Evolutionary conservation across 2,113 vertebrate species (phyloP).

Genomic region (Psammodynastes pulverulentus): DNA sequence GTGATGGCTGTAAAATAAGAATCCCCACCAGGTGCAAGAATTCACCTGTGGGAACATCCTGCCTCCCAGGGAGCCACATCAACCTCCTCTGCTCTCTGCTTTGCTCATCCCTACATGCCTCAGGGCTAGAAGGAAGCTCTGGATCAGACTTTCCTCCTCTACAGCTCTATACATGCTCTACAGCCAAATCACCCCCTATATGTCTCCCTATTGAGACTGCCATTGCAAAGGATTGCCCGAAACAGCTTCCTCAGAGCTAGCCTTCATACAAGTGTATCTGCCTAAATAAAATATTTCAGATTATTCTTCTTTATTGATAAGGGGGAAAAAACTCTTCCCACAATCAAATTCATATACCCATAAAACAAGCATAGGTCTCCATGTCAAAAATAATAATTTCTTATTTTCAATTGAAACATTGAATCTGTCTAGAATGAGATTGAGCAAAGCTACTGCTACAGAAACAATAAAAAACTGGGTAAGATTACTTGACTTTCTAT

Average conservation of each 20-base stretch:
- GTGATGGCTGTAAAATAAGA: neutral
- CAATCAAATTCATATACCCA: slow-evolving; percentile 61
- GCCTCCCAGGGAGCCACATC: neutral
- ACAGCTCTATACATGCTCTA: neutral
- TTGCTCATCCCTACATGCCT: neutral
- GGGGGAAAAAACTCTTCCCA: slow-evolving; percentile 42
- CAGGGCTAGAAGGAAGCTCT: neutral
- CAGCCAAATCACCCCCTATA: neutral
- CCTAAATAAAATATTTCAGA: slow-evolving; percentile 34
- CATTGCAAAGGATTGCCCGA: neutral
- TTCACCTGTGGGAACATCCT: neutral
- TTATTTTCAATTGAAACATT: slow-evolving; percentile 39
- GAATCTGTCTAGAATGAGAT: slow-evolving; percentile 39
- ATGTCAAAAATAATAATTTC: slow-evolving; percentile 49
- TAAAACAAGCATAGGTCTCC: slow-evolving; percentile 55
- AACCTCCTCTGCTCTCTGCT: neutral
- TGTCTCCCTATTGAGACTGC: neutral
- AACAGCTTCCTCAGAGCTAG: neutral
- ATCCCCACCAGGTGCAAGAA: neutral
- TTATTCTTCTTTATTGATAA: slow-evolving; percentile 36
- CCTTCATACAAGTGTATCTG: neutral
- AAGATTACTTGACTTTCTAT: slow-evolving; percentile 40
- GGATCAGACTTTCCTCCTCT: neutral
- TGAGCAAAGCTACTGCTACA: slow-evolving; percentile 34
- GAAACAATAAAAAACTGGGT: neutral